Evolutionary conservation across 2,888 invertebrate species (phyloP).

Genomic region (Heliconius charithonia): DNA sequence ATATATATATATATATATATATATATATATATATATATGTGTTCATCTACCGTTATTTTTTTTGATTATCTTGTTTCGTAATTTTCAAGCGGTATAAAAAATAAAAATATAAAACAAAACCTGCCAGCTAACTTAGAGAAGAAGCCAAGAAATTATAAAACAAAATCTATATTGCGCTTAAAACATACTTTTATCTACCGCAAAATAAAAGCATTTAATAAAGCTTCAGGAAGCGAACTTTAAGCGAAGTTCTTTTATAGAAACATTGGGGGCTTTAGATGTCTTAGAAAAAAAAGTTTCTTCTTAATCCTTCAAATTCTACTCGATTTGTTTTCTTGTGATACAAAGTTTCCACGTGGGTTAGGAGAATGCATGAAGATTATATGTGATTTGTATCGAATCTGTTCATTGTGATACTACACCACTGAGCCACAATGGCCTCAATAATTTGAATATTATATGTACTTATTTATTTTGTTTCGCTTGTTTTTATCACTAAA

Average conservation of each 20-base stretch:
- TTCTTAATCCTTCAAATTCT: slow-evolving; percentile 72
- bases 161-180: slow-evolving; percentile 43
- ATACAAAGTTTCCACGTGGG: slow-evolving; percentile 53
- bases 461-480: neutral
- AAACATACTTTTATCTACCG: slow-evolving; percentile 48
- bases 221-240: slow-evolving; percentile 67
- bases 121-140: slow-evolving; percentile 42
- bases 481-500: too few relatives aligned
- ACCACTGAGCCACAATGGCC: too few relatives aligned
- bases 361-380: neutral
- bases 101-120: slow-evolving; percentile 39
- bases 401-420: too few relatives aligned
- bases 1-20: too few relatives aligned
- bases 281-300: slow-evolving; percentile 67
- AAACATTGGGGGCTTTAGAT: slow-evolving; percentile 72
- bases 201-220: slow-evolving; percentile 62
- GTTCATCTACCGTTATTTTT: too few relatives aligned
- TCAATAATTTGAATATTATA: too few relatives aligned
- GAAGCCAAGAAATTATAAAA: slow-evolving; percentile 43
- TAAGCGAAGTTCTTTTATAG: slow-evolving; percentile 66
- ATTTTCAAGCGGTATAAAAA: neutral
- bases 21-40: too few relatives aligned
- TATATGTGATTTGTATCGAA: too few relatives aligned
- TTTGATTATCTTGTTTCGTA: too few relatives aligned
- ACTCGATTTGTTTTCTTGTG: slow-evolving; percentile 71